A percentile compares a stretch with the other conserved stretches of the same genome.
Conservation (phyloP, 2,888 invertebrate genomes). For the Gymnosoma rotundatum region DNA sequence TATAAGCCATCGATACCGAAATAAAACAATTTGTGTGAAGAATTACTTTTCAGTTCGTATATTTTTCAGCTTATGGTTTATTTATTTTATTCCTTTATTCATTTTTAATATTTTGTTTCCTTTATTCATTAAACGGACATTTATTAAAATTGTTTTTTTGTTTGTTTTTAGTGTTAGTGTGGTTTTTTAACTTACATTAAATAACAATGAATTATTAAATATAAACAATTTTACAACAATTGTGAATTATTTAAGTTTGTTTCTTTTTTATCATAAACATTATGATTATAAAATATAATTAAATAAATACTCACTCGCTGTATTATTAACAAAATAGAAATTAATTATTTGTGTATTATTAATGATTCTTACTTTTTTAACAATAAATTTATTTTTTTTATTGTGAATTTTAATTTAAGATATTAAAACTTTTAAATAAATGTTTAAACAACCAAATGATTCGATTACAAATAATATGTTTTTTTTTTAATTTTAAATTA, state of each 20-base stretch:
- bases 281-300: constrained; percentile 26
- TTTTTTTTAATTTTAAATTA: no score
- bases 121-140: constrained; percentile 41
- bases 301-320: constrained; percentile 43
- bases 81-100: constrained; percentile 6
- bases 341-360: not conserved
- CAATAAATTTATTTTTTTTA: no score
- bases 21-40: constrained; percentile 22
- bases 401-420: no score
- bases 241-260: constrained; percentile 29
- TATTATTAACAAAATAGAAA: constrained; percentile 23
- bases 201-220: constrained; percentile 63
- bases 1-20: not conserved
- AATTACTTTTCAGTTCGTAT: constrained; percentile 30
- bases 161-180: constrained; percentile 1
- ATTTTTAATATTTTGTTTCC: not conserved
- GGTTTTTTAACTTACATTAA: constrained; percentile 49
- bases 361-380: not conserved
- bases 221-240: constrained; percentile 59
- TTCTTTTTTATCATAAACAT: constrained; percentile 8
- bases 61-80: constrained; percentile 19
- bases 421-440: no score
- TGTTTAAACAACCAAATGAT: no score
- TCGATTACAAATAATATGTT: no score
- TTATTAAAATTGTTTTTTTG: constrained; percentile 36